Conservation (phyloP, 2,888 invertebrate species). For the Zelleria hepariella region DNA sequence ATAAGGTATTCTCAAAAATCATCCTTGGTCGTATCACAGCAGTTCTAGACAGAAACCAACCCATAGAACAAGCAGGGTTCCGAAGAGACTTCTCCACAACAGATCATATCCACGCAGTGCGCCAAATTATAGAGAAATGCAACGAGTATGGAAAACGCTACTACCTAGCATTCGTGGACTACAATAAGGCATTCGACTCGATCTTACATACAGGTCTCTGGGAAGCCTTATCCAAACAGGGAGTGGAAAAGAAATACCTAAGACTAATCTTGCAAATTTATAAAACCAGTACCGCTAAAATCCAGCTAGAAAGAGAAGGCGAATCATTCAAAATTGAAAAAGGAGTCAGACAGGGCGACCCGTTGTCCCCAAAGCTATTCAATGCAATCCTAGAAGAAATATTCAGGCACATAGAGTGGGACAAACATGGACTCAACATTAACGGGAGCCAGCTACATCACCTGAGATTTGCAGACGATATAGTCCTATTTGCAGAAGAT, state of each 20-base stretch:
- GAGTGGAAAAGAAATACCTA: background rate
- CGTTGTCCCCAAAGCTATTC: constrained; percentile 17
- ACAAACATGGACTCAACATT: constrained; percentile 8
- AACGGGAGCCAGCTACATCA: constrained; percentile 10
- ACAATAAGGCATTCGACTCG: constrained; percentile 10
- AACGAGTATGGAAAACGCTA: constrained; percentile 6
- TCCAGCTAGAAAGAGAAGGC: background rate
- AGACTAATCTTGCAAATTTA: background rate
- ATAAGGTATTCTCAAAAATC: too few relatives aligned
- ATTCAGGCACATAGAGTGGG: constrained; percentile 12
- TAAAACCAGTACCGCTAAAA: background rate
- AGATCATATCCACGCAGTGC: constrained; percentile 17
- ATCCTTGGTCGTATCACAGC: constrained; percentile 16
- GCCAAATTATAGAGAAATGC: constrained; percentile 10
- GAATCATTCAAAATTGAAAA: constrained; percentile 1
- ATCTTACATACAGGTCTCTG: background rate
- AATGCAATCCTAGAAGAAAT: constrained; percentile 11
- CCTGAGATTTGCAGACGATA: constrained; percentile 11
- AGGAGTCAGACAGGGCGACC: constrained; percentile 7
- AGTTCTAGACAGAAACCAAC: constrained; percentile 16
- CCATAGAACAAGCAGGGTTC: constrained; percentile 19
- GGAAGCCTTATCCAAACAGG: constrained; percentile 3
- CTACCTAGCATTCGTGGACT: constrained; percentile 11
- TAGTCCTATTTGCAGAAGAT: constrained; percentile 8
- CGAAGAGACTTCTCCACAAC: constrained; percentile 13